Conservation (phyloP, 30 jellyfish, hydroid and myxozoan species). For the Aurelia sp. region DNA sequence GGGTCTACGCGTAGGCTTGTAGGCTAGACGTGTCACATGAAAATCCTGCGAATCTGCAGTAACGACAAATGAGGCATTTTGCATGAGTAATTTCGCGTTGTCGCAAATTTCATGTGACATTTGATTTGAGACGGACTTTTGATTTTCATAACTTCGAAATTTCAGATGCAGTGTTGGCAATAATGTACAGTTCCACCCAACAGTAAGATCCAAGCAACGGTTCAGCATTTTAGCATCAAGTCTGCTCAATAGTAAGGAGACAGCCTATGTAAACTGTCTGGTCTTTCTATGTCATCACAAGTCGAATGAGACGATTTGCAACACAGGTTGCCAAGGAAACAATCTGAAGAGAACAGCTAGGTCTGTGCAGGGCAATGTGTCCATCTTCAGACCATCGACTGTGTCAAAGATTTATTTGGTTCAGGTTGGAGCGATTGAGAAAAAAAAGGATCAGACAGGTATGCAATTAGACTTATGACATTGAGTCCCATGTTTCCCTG, state of each 20-base stretch:
- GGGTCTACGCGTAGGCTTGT: too few species aligned
- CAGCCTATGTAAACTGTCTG: slow-evolving; percentile 52
- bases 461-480: too few species aligned
- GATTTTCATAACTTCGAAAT: too few species aligned
- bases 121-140: too few species aligned
- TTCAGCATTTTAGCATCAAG: slow-evolving; percentile 48
- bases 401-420: slow-evolving; percentile 31
- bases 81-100: too few species aligned
- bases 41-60: too few species aligned
- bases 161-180: slow-evolving; percentile 38
- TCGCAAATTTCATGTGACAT: too few species aligned
- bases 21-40: too few species aligned
- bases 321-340: slow-evolving; percentile 69
- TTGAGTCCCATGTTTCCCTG: too few species aligned
- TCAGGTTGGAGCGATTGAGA: slow-evolving; percentile 41
- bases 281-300: slow-evolving; percentile 47
- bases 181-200: slow-evolving; percentile 6
- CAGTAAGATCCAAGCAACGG: slow-evolving; percentile 29
- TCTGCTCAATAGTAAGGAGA: slow-evolving; percentile 12
- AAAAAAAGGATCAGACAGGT: slow-evolving; percentile 1
- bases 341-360: slow-evolving; percentile 53
- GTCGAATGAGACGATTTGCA: slow-evolving; percentile 46
- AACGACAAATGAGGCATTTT: too few species aligned
- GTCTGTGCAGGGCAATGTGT: background rate
- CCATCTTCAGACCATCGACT: slow-evolving; percentile 43